Base-by-base conservation (phyloP, 2,797 vertebrate genomes). In the Dermochelys coriacea region DNA sequence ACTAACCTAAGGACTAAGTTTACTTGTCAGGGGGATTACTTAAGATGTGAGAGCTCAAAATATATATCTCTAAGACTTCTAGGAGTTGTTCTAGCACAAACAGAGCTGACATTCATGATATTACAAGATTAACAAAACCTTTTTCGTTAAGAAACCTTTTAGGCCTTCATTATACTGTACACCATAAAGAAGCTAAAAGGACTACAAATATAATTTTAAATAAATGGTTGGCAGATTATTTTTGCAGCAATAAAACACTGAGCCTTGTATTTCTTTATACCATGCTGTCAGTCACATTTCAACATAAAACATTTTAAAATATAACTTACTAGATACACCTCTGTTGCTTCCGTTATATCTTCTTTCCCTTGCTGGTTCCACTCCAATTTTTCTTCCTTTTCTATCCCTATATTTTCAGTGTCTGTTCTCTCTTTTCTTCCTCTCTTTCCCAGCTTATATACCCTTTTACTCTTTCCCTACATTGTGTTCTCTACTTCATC, bases 1-100 rank as follows among this genome's bases (percentile, higher is more conserved):
- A 83, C n/a, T 84, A 93, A 89, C 19, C 16, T 75, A 94, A 90
- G 37, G 87, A 88, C 41, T 74, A 92, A 94, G 49, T 82, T 92
- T 88, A 85, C 74, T 93, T 82, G n/a, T 79, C 93, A 52, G 19
- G 54, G 41, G 6, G 82, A 41, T 71, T 71, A 71, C 37, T 71
- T 71, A 71, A 41, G 19, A 71, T 71, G 37, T 49, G 27, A 77
- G 27, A 77, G 15, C 27, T 77, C 74, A 77, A 4, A 77, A 77
- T 49, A 49, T 27, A 27, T 49, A 49, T 49, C 74, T 49, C 37
- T 49, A 49, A 49, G 74, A 49, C 27, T 49, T 49, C 27, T 45
- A 49, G 45, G 47, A 77, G 4, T 49, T 77, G 27, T 77, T 47
- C 74, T 77, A 47, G 74, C 74, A 49, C 49, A 77, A 29, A 27